These are phyloP conservation scores for Penaeus indicus DNA, from an alignment of 1,140 invertebrate genomes.

Conservation along the genomic window DNA sequence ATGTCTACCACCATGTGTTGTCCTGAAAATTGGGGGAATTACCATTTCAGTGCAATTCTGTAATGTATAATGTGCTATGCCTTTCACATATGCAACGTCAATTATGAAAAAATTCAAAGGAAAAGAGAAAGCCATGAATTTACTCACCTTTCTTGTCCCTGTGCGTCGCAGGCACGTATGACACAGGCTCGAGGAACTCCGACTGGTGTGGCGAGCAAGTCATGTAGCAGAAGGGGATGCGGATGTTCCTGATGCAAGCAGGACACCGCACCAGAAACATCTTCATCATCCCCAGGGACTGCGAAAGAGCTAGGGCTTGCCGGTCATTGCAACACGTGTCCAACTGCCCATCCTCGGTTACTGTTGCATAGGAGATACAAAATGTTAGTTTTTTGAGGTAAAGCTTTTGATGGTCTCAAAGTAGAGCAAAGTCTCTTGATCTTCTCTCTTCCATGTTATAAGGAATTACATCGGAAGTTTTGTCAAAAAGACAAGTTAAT, in stretches of 20 bases:
- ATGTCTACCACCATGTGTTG: constrained; percentile 71
- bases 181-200: constrained; percentile 79
- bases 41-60: neutral
- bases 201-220: constrained; percentile 85
- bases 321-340: constrained; percentile 69
- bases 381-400: neutral
- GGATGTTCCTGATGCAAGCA: constrained; percentile 86
- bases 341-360: constrained; percentile 39
- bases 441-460: too few relatives aligned
- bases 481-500: too few relatives aligned
- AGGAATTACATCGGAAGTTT: too few relatives aligned
- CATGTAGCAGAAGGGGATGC: constrained; percentile 84
- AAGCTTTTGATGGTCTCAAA: neutral
- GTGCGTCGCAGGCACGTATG: constrained; percentile 54
- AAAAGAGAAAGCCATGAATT: neutral
- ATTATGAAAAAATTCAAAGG: neutral
- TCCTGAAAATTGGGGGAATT: constrained; percentile 20
- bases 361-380: neutral
- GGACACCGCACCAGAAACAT: constrained; percentile 85
- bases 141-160: constrained; percentile 53
- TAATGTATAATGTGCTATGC: neutral
- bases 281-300: constrained; percentile 74
- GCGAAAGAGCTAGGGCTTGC: constrained; percentile 68
- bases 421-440: neutral
- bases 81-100: neutral